A percentile compares a stretch with the other conserved stretches of the same genome.
phyloP scores from a whole-genome alignment of 2,888 invertebrate genomes.

The Atethmia centrago region DNA sequence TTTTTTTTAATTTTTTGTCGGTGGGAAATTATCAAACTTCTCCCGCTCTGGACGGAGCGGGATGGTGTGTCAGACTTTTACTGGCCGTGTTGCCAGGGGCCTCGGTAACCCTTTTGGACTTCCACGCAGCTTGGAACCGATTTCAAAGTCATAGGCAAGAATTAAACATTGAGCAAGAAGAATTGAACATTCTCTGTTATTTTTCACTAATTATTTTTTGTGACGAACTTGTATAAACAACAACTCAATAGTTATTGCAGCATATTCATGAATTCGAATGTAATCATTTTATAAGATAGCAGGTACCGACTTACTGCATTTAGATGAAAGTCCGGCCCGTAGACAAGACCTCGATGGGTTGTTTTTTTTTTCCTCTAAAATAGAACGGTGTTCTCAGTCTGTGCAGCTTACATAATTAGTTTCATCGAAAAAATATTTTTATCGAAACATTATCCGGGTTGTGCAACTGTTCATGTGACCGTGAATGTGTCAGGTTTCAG shows the following conservation, averaged over 20 bases:
- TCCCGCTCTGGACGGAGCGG: no score
- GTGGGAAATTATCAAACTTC: no score
- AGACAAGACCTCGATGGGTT: constrained; percentile 1
- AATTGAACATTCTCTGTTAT: no score
- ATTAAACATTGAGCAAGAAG: no score
- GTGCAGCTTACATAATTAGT: neutral
- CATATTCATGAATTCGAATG: constrained; percentile 3
- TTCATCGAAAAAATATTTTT: neutral
- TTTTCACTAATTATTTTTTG: no score
- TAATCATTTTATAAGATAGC: neutral
- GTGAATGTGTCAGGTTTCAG: neutral
- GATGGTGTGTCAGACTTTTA: no score
- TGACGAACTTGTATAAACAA: neutral
- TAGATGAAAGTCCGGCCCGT: constrained; percentile 29
- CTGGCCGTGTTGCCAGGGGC: no score
- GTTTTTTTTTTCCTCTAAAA: constrained; percentile 12
- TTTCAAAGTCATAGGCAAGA: no score
- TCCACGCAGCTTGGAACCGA: no score
- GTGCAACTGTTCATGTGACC: constrained; percentile 8
- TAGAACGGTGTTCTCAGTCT: neutral
- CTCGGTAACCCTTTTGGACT: no score
- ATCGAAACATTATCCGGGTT: constrained; percentile 8
- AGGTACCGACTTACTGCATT: neutral
- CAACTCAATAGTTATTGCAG: neutral
- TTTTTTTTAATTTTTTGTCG: no score